Evolutionary conservation across 2,113 vertebrate species (phyloP).

Genomic region (Mormyrus iriodes): DNA sequence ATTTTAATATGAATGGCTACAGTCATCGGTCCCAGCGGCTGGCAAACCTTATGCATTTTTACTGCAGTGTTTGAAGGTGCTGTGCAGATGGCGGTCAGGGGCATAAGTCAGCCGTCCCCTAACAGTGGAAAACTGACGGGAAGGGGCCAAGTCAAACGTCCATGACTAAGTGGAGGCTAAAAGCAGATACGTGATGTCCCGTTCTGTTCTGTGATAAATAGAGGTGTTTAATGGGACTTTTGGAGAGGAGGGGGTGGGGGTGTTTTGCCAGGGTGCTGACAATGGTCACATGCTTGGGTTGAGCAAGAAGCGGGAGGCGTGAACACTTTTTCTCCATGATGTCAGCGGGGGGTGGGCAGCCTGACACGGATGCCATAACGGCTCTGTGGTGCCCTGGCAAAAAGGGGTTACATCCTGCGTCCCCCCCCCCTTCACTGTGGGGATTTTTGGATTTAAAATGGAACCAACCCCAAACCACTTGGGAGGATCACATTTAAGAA

Average conservation of each 20-base stretch:
- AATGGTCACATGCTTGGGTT: conserved; percentile 36
- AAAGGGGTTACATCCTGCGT: conserved; percentile 12
- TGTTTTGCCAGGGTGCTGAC: conserved; percentile 23
- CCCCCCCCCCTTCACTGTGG: neutral
- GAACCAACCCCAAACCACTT: neutral
- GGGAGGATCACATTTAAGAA: neutral
- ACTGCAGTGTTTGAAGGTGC: neutral
- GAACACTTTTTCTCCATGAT: conserved; percentile 50
- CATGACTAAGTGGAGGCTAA: conserved; percentile 37
- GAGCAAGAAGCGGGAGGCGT: conserved; percentile 19
- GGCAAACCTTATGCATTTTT: neutral
- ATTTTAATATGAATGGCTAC: neutral
- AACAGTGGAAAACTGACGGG: conserved; percentile 33
- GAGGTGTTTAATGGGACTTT: conserved; percentile 35
- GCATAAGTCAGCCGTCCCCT: neutral
- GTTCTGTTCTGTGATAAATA: conserved; percentile 9
- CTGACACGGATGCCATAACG: conserved; percentile 3
- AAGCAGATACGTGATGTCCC: conserved; percentile 40
- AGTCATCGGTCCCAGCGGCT: neutral
- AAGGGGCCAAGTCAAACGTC: conserved; percentile 28
- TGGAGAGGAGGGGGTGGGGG: neutral
- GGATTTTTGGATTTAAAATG: neutral
- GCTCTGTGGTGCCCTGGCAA: conserved; percentile 15
- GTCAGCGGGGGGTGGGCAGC: conserved; percentile 33
- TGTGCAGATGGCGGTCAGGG: neutral